Percentiles rank a stretch among this genome's conserved stretches.
These are phyloP conservation scores for Pachymerium ferrugineum DNA, from an alignment of 2,888 invertebrate genomes.

Conservation along the genomic window DNA sequence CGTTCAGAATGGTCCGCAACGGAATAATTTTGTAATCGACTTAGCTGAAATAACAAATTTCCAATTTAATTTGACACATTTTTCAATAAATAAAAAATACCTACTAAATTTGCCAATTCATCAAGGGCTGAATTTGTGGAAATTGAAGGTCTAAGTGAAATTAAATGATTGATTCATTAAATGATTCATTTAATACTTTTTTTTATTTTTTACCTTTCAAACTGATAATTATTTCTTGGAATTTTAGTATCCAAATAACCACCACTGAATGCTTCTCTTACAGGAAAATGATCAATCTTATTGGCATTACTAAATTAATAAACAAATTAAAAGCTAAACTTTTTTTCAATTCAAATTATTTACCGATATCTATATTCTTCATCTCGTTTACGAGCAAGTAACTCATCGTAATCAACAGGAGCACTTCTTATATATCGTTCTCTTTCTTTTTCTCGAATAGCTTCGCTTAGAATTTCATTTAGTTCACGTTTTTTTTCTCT, in stretches of 20 bases:
- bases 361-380: slow-evolving; percentile 33
- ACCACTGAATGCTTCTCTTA: neutral
- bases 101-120: neutral
- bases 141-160: too few relatives aligned
- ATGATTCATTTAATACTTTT: neutral
- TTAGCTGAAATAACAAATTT: too few relatives aligned
- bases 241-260: neutral
- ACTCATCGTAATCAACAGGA: slow-evolving; percentile 33
- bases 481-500: too few relatives aligned
- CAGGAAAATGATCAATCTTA: neutral
- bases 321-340: neutral
- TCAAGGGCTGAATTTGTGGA: neutral
- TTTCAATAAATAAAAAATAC: too few relatives aligned
- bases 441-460: too few relatives aligned
- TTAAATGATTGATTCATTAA: too few relatives aligned
- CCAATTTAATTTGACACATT: too few relatives aligned
- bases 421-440: neutral
- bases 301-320: neutral
- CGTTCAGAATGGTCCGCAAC: too few relatives aligned
- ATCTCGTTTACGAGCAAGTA: slow-evolving; percentile 33
- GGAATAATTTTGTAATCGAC: too few relatives aligned
- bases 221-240: neutral
- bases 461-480: neutral
- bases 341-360: neutral
- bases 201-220: neutral